Percentiles rank a stretch among this genome's conserved stretches.
Evolutionary conservation across 2,797 vertebrate genomes (phyloP).

Genomic region (Mastacembelus armatus): DNA sequence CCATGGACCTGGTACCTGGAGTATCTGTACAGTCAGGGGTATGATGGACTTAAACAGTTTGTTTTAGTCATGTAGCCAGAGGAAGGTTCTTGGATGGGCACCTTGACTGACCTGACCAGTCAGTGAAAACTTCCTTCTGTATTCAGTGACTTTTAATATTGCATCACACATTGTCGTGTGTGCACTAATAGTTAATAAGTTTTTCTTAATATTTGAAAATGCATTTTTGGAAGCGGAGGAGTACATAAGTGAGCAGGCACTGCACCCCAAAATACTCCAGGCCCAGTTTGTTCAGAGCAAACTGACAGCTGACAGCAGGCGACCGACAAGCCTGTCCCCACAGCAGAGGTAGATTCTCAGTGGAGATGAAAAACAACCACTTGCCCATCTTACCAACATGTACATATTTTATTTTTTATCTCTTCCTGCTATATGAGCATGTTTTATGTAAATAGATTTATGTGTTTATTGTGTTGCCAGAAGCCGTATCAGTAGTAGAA

Average conservation of each 20-base stretch:
- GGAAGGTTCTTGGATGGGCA: not conserved
- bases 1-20: constrained; percentile 92
- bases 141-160: not conserved
- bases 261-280: not conserved
- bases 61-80: constrained; percentile 52
- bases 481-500: not conserved
- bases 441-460: constrained; percentile 71
- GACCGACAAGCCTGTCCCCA: constrained; percentile 7
- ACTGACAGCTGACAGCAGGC: constrained; percentile 12
- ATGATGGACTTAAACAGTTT: constrained; percentile 88
- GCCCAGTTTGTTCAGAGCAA: constrained; percentile 85
- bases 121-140: not conserved
- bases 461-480: constrained; percentile 32
- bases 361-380: constrained; percentile 21
- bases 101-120: not conserved
- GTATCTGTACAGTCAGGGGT: constrained; percentile 89
- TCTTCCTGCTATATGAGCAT: constrained; percentile 15
- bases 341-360: constrained; percentile 42
- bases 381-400: constrained; percentile 56
- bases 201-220: not conserved
- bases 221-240: not conserved
- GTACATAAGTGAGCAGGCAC: too few species aligned
- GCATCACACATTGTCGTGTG: not conserved
- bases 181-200: not conserved
- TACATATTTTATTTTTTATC: constrained; percentile 63